Conservation (phyloP, 2,888 invertebrate genomes). For the Lamproptera curius region DNA sequence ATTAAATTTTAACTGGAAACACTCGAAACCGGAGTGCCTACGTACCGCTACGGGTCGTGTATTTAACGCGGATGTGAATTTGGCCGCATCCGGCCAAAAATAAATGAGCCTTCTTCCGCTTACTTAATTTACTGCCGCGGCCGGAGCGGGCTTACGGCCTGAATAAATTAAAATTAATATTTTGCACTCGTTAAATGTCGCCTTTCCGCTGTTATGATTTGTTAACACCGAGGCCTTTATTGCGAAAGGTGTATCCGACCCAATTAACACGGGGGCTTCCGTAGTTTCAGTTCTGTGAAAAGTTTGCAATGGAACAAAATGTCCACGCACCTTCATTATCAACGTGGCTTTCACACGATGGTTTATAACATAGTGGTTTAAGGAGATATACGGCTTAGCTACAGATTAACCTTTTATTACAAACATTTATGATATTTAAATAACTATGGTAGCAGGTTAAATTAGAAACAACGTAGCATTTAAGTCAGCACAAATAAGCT, state of each 20-base stretch:
- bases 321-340: background rate
- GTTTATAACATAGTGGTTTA: background rate
- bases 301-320: background rate
- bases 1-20: constrained; percentile 73
- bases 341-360: too few species aligned
- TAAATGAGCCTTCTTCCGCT: constrained; percentile 77
- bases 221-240: constrained; percentile 41
- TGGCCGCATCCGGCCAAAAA: constrained; percentile 75
- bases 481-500: too few species aligned
- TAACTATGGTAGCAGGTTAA: too few species aligned
- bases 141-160: constrained; percentile 55
- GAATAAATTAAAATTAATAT: constrained; percentile 74
- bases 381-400: background rate
- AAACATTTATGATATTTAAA: too few species aligned
- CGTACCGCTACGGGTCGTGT: constrained; percentile 64
- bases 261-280: constrained; percentile 14
- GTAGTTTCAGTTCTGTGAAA: background rate
- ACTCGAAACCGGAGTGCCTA: constrained; percentile 59
- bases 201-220: constrained; percentile 53
- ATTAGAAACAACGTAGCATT: too few species aligned
- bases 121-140: constrained; percentile 71
- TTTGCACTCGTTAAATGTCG: constrained; percentile 61
- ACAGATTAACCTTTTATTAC: background rate
- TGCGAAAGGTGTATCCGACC: constrained; percentile 9
- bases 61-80: constrained; percentile 76